These are phyloP conservation scores for Ascidia mentula DNA, from an alignment of 23 tunicate genomes.

Conservation along the genomic window DNA sequence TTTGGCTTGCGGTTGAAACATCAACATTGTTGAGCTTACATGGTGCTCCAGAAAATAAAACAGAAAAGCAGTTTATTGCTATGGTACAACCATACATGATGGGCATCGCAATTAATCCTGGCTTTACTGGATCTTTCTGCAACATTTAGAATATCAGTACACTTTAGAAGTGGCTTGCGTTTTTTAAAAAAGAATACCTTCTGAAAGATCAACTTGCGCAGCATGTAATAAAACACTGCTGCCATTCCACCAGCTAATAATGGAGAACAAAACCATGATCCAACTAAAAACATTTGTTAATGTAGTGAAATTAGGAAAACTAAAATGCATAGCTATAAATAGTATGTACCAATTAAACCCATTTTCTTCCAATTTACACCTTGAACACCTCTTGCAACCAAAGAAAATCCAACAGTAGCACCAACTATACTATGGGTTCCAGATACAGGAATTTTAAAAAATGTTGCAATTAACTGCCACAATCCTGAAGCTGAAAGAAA, in stretches of 20 bases:
- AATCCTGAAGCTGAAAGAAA: conserved; percentile 67
- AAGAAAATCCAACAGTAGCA: conserved; percentile 90
- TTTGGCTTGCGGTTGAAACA: neutral
- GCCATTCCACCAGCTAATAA: conserved; percentile 90
- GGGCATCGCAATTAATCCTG: conserved; percentile 81
- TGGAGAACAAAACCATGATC: conserved; percentile 97
- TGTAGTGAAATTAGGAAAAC: neutral
- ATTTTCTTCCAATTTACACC: conserved; percentile 82
- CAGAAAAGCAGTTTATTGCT: conserved; percentile 87
- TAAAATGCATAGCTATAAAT: neutral
- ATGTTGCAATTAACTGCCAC: conserved; percentile 96
- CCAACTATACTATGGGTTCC: conserved; percentile 99
- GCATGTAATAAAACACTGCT: conserved; percentile 61
- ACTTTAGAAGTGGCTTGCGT: too few species aligned
- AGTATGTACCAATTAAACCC: conserved; percentile 53
- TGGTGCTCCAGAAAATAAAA: conserved; percentile 65
- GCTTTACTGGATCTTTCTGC: conserved; percentile 72
- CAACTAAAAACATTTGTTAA: conserved; percentile 45
- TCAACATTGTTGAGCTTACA: conserved; percentile 39
- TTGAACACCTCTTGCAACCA: conserved; percentile 73
- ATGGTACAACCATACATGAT: conserved; percentile 80
- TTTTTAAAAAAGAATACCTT: conserved; percentile 37
- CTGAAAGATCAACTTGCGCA: conserved; percentile 59
- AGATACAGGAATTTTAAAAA: conserved; percentile 92
- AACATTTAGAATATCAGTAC: too few species aligned